Evolutionary conservation across 2,113 vertebrate genomes (phyloP).

Genomic region (Corythornis vintsioides): DNA sequence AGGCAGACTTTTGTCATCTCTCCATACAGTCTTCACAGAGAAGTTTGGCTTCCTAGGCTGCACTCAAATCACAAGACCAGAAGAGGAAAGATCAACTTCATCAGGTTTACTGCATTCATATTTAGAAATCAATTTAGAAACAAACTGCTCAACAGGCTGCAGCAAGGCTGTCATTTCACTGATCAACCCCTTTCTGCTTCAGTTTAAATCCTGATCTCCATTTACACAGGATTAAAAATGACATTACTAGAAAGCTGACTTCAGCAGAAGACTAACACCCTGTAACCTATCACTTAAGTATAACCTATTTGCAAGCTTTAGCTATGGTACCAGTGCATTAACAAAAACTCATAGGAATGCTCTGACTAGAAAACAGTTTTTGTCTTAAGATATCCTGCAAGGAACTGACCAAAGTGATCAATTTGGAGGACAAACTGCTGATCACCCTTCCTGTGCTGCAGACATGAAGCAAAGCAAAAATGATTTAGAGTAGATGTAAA

Average conservation of each 20-base stretch:
- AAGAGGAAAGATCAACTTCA: neutral
- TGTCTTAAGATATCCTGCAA: neutral
- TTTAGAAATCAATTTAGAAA: neutral
- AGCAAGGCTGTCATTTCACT: neutral
- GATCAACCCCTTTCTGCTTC: neutral
- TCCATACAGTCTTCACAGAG: conserved; percentile 66
- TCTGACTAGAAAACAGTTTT: neutral
- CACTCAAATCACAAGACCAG: neutral
- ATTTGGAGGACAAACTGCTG: neutral
- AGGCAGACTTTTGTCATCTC: conserved; percentile 47
- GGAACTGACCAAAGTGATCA: neutral
- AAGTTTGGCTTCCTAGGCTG: conserved; percentile 76
- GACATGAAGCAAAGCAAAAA: neutral
- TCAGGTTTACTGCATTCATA: neutral
- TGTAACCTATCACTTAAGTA: neutral
- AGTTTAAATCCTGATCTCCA: neutral
- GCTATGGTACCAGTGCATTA: neutral
- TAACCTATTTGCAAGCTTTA: neutral
- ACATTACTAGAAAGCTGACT: neutral
- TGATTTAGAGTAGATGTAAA: neutral
- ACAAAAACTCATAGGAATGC: neutral
- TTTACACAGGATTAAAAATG: neutral
- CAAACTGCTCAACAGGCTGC: neutral
- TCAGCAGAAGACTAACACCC: neutral
- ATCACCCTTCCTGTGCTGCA: neutral